Evolutionary conservation across 2,113 vertebrate genomes (phyloP), one percentile per base, ranked within the genome.

Genomic region (Cephalopholis sonnerati): DNA sequence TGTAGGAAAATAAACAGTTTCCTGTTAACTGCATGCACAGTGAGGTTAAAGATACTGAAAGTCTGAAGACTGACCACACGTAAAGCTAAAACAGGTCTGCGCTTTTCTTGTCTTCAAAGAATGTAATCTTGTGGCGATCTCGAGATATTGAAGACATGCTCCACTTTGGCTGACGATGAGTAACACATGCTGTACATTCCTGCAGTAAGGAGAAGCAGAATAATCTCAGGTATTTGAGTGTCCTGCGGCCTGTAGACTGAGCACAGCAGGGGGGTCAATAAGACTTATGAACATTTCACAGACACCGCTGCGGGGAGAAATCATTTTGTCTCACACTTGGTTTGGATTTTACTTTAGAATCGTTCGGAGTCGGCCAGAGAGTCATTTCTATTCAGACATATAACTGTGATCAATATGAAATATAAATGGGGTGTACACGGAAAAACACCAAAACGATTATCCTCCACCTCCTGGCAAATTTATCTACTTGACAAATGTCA

Each of bases 171-270:
- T 59, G 74, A 74, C 51, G 58, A 90, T 84, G 84, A 86, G 74
- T 65, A 87, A 83, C 85, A 89, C 82, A 84, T 85, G 68, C 68
- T 82, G 85, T 17, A 74, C 88, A 90, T 92, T 93, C 87, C 91
- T 82, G 77, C 77, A 75, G 70, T 66, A 74, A 79, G n/a, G 77
- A 88, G 73, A 79, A 75, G 62, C 77, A 88, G 62, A 91, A 91
- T 80, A 77, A 85, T 86, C 59, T 50, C 77, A 83, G 81, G 79
- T 90, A 85, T 87, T 85, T 74, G 11, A 73, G 36, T 27, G 69
- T 10, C 68, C 63, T 2, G 39, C 50, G 32, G 57, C 16, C 67
- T 71, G 8, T 22, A 59, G 78, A 68, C 79, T 10, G 54, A 53
- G 55, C 84, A 61, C 67, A 57, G 78, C 57, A n/a, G 44, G 78